These are phyloP conservation scores for Masnerella sp. DNA, from an alignment of 2,888 invertebrate species.

Conservation along the genomic window DNA sequence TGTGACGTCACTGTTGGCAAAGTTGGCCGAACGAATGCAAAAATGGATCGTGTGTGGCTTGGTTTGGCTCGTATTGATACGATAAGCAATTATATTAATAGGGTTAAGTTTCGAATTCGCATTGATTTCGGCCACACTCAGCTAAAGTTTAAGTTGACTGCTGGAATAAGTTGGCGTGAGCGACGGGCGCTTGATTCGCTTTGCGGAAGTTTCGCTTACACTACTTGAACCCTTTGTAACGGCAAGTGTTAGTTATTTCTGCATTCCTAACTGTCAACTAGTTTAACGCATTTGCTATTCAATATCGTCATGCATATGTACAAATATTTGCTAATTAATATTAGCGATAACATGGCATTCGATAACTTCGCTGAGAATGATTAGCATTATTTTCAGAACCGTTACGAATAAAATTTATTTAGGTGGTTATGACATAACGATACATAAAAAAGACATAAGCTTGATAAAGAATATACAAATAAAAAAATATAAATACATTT, in stretches of 20 bases:
- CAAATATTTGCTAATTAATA: constrained; percentile 26
- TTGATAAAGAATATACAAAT: too few species aligned
- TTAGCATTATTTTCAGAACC: too few species aligned
- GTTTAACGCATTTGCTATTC: constrained; percentile 15
- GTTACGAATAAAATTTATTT: too few species aligned
- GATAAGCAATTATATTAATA: constrained; percentile 17
- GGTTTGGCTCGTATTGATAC: too few species aligned
- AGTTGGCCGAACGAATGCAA: too few species aligned
- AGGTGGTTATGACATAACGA: too few species aligned
- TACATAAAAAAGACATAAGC: too few species aligned
- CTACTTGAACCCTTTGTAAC: constrained; percentile 41
- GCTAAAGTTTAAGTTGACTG: constrained; percentile 33
- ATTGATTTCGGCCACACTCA: constrained; percentile 36
- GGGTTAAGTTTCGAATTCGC: constrained; percentile 23
- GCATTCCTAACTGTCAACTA: constrained; percentile 36
- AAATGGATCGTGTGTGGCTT: too few species aligned
- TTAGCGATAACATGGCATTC: too few species aligned
- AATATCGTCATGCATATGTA: constrained; percentile 3
- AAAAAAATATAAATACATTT: too few species aligned
- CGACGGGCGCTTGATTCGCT: constrained; percentile 37
- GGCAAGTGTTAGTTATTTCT: constrained; percentile 40
- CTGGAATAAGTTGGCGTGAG: constrained; percentile 31
- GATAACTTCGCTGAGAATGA: too few species aligned
- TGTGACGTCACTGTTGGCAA: too few species aligned
- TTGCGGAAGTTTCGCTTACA: constrained; percentile 47